Conservation (phyloP, 2,797 vertebrate species). For the Chiloscyllium punctatum region DNA sequence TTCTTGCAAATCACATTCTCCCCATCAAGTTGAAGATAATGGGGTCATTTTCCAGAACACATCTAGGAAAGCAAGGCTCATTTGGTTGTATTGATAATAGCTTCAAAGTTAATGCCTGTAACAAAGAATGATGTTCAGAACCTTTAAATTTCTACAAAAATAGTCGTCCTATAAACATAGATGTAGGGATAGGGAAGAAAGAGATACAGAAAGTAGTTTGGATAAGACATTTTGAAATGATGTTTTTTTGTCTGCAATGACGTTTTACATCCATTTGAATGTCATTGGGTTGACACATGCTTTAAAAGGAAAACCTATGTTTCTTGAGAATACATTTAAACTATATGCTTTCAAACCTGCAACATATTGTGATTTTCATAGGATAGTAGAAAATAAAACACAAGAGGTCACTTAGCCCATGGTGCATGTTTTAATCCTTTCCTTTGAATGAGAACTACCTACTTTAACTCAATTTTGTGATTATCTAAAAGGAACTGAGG, state of each 20-base stretch:
- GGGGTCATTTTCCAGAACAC: background rate
- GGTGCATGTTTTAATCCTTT: background rate
- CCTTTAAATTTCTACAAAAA: background rate
- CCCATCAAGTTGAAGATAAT: background rate
- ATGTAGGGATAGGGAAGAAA: background rate
- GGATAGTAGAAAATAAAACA: background rate
- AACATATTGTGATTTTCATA: background rate
- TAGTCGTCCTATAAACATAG: background rate
- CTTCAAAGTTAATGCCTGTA: background rate
- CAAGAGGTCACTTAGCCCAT: background rate
- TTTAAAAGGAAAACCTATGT: background rate
- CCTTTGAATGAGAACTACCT: background rate
- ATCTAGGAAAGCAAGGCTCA: background rate
- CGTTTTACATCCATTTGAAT: background rate
- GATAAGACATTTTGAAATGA: background rate
- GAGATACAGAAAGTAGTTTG: background rate
- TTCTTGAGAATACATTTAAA: background rate
- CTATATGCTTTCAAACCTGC: background rate
- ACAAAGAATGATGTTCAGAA: background rate
- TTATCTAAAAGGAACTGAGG: background rate
- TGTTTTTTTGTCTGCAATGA: background rate
- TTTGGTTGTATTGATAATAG: background rate
- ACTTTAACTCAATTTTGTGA: background rate
- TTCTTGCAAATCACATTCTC: background rate
- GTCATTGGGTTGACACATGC: background rate